Conservation (phyloP, 2,888 invertebrate species). For the Eilema griseolum region DNA sequence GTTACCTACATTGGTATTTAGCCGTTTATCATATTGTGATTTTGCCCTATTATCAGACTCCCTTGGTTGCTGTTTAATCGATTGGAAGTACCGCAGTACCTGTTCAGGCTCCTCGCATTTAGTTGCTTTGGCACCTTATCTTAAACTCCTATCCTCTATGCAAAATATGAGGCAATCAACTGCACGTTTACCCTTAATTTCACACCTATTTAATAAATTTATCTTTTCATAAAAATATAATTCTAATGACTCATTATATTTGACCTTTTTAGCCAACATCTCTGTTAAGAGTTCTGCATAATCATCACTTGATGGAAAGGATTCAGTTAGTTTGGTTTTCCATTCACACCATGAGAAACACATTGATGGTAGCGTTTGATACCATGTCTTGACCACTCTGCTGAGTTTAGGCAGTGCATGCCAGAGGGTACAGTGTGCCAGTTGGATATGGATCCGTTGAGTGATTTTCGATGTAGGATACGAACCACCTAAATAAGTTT, state of each 20-base stretch:
- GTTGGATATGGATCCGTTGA: no score
- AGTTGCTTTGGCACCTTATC: no score
- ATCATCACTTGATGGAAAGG: constrained; percentile 1
- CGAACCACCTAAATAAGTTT: no score
- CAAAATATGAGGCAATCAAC: not conserved
- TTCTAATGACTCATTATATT: constrained; percentile 7
- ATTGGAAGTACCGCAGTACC: not conserved
- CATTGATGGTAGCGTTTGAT: not conserved
- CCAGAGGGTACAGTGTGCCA: no score
- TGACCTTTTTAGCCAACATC: not conserved
- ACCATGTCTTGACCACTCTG: not conserved
- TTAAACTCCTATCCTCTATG: no score
- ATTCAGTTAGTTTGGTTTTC: not conserved
- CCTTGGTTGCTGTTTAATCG: not conserved
- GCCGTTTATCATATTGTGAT: no score
- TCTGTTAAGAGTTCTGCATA: constrained; percentile 5
- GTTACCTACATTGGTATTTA: no score
- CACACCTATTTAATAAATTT: not conserved
- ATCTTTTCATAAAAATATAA: not conserved
- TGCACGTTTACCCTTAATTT: not conserved
- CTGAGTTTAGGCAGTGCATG: not conserved
- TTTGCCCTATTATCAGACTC: not conserved
- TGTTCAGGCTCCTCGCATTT: no score
- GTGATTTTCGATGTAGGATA: no score
- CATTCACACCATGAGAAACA: constrained; percentile 5